Evolutionary conservation across 2,888 invertebrate genomes (phyloP).

Genomic region (Pomacea canaliculata): DNA sequence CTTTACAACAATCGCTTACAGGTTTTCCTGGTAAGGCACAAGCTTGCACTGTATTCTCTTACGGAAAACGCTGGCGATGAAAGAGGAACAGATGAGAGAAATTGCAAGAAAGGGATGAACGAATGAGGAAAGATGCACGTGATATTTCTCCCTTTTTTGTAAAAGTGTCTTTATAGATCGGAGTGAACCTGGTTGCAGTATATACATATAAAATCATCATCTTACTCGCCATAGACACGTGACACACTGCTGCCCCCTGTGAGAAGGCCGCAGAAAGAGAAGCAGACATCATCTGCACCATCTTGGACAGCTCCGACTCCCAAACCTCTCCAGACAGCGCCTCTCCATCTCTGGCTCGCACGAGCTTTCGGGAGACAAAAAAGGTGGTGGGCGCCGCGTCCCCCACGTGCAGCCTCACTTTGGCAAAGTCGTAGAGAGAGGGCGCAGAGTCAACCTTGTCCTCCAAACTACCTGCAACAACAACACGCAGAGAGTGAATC

Average conservation of each 20-base stretch:
- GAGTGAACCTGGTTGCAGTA: too few species aligned
- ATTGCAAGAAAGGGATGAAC: too few species aligned
- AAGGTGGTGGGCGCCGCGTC: conserved; percentile 38
- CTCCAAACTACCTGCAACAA: conserved; percentile 23
- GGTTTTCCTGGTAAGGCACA: too few species aligned
- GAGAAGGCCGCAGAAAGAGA: conserved; percentile 39
- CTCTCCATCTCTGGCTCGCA: conserved; percentile 15
- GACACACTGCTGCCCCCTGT: conserved; percentile 42
- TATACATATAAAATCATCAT: too few species aligned
- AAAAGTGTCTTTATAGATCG: too few species aligned
- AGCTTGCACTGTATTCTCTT: too few species aligned
- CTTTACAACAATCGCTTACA: too few species aligned
- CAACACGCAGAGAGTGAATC: neutral
- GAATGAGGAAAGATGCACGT: too few species aligned
- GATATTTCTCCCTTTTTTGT: too few species aligned
- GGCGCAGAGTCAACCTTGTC: conserved; percentile 39
- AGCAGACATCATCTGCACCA: conserved; percentile 41
- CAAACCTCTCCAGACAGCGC: conserved; percentile 28
- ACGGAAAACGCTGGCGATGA: too few species aligned
- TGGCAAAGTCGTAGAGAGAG: conserved; percentile 39
- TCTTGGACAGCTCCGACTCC: conserved; percentile 38
- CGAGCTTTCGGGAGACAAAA: conserved; percentile 38
- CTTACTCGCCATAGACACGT: conserved; percentile 40
- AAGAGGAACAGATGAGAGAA: too few species aligned
- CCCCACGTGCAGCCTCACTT: conserved; percentile 43